Base-by-base conservation (phyloP, 2,888 invertebrate species). In the Chaetogeoica ovagalla region DNA sequence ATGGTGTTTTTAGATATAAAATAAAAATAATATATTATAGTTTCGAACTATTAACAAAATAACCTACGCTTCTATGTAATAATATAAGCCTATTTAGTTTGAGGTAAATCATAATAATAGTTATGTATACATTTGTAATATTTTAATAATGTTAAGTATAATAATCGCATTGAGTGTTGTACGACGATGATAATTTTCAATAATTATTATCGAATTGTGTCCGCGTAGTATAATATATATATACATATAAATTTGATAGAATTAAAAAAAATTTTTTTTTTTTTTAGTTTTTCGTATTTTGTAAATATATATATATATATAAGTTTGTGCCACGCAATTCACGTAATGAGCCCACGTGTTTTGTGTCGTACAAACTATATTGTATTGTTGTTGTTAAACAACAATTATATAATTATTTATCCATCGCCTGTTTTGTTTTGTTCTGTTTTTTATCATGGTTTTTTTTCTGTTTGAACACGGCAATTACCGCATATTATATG, bases 281-380 rank as follows among this genome's bases (percentile, higher is more conserved):
- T 71, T 62, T 70, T 79, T 23, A 7, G 39, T 59, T 37, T 21
- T 79, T 62, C 15, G 6, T 62, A 19, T 79, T 30, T 62, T 77
- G 43, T 62, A 70, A 69, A 48, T 63, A 55, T 43, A 11, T 48
- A 48, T 6, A 8, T 39, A 39, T 11, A 11, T 15, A 3, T 11
- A 13, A 48, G 79, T 79, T 79, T 79, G 79, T 79, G 39, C 39
- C 79, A 79, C 30, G 71, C 79, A 79, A 79, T 79, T 70, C 79
- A 79, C 65, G 79, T 79, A 71, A 57, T 71, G 79, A 79, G 79
- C 79, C 79, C 71, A 79, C 70, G 63, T 79, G 79, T 71, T 55
- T 71, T 79, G 79, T 79, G 71, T 79, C 79, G 23, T 30, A 79
- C 70, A 79, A 79, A 79, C 79, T 48, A 48, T 48, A 48, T 48